These are phyloP conservation scores for Setophaga petechia DNA, from an alignment of 2,113 vertebrate genomes.

Conservation along the genomic window DNA sequence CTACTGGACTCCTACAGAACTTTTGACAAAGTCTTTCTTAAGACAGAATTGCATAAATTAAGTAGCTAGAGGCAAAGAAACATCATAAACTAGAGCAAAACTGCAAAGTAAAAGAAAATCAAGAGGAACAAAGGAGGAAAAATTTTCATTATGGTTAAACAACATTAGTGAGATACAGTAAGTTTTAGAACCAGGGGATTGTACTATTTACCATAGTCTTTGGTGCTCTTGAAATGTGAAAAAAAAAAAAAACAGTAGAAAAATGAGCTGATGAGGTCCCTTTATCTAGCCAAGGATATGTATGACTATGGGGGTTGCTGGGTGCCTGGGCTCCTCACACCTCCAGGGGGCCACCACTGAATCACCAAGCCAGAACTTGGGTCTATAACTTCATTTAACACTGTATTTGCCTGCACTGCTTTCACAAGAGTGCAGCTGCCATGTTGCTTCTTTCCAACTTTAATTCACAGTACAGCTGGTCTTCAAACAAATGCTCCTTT, in stretches of 20 bases:
- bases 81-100: background rate
- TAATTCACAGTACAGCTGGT: background rate
- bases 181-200: background rate
- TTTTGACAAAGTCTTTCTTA: slow-evolving; percentile 1
- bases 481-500: background rate
- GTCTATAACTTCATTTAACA: accelerated
- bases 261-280: background rate
- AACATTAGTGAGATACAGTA: background rate
- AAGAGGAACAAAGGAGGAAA: background rate
- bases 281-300: background rate
- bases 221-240: background rate
- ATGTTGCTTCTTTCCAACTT: background rate
- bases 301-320: background rate
- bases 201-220: background rate
- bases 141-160: background rate
- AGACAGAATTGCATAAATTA: slow-evolving; percentile 11
- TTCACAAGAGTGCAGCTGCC: background rate
- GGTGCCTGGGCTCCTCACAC: background rate
- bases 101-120: background rate
- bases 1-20: background rate
- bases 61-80: background rate
- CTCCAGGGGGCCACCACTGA: background rate
- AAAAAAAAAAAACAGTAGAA: background rate
- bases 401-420: background rate
- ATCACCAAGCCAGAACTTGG: background rate